These are phyloP conservation scores for Xenentodon cancila DNA, from an alignment of 2,797 vertebrate genomes.

Conservation along the genomic window DNA sequence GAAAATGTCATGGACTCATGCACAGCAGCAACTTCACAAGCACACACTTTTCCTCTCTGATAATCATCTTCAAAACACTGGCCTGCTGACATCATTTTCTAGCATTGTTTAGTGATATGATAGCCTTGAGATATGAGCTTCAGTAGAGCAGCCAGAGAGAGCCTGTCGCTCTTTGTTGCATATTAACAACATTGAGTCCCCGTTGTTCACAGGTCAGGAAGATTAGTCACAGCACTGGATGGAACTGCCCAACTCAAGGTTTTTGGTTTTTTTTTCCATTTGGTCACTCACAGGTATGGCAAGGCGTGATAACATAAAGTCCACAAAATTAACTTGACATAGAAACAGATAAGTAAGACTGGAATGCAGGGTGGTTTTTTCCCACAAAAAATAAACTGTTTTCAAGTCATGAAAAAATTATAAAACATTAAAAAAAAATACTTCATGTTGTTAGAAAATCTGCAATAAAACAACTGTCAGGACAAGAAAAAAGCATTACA, in stretches of 20 bases:
- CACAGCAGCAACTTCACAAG: not conserved
- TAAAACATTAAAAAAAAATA: not conserved
- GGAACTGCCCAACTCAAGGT: slow-evolving; percentile 12
- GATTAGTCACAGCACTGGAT: slow-evolving; percentile 54
- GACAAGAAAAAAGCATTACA: too few species aligned
- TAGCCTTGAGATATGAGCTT: slow-evolving; percentile 27
- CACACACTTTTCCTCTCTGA: not conserved
- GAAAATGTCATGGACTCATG: not conserved
- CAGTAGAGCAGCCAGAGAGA: slow-evolving; percentile 24
- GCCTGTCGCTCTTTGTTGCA: slow-evolving; percentile 44
- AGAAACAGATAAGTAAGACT: slow-evolving; percentile 18
- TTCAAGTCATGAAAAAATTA: too few species aligned
- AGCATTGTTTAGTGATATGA: slow-evolving; percentile 28
- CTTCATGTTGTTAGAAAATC: too few species aligned
- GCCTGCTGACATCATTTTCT: slow-evolving; percentile 36
- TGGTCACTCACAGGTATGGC: slow-evolving; percentile 12
- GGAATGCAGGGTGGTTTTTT: not conserved
- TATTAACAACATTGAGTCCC: slow-evolving; percentile 39
- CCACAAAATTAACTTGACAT: not conserved
- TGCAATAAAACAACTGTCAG: too few species aligned
- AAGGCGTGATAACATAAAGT: slow-evolving; percentile 2
- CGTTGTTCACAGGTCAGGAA: slow-evolving; percentile 38
- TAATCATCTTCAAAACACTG: slow-evolving; percentile 30
- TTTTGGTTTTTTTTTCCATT: slow-evolving; percentile 32
- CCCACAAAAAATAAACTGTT: too few species aligned